Base-by-base conservation (phyloP, 2,113 vertebrate genomes). In the Erythrocebus patas region DNA sequence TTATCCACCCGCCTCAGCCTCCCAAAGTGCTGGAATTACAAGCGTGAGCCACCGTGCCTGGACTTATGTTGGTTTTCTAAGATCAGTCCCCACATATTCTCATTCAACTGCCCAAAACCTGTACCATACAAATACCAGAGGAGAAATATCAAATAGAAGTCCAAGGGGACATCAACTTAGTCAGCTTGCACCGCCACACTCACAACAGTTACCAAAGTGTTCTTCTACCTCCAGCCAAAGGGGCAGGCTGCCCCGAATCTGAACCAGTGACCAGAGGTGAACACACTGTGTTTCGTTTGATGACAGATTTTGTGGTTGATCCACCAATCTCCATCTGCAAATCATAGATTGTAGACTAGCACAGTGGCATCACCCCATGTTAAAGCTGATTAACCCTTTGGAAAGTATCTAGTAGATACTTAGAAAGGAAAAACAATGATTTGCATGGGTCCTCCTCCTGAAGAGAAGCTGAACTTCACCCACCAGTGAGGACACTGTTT, bases 281-380 rank as follows among this genome's bases (percentile, higher is more conserved):
- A 18, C 70, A 10, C 14, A 22, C 66, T 70, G 38, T 61, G 25
- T 92, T 92, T 78, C 40, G 13, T 70, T 96, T 88, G 88, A 94
- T 89, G 90, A 96, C 38, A 94, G 92, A 85, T 52, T 70, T 40
- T 82, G 90, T 80, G 78, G 76, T 32, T 88, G 22, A 40, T 55
- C 80, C 64, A 11, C n/a, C 93, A 82, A 55, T 76, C 25, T 92
- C 80, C 68, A 68, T 27, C 73, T 95, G 68, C 59, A 89, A 89
- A 86, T 97, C 90, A 78, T 35, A 96, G 38, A 72, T 94, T 92
- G 82, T 48, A 97, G 91, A 83, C 22, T 38, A 64, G 68, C 11
- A 43, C 11, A 13, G 59, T 84, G 50, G 25, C 68, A 59, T 87
- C 45, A 68, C 22, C 50, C 87, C 75, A 78, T 45, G 20, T 64